Evolutionary conservation across 1,140 invertebrate genomes (phyloP), one percentile per base, ranked within the genome.

Genomic region (Drosophila pallidifrons): DNA sequence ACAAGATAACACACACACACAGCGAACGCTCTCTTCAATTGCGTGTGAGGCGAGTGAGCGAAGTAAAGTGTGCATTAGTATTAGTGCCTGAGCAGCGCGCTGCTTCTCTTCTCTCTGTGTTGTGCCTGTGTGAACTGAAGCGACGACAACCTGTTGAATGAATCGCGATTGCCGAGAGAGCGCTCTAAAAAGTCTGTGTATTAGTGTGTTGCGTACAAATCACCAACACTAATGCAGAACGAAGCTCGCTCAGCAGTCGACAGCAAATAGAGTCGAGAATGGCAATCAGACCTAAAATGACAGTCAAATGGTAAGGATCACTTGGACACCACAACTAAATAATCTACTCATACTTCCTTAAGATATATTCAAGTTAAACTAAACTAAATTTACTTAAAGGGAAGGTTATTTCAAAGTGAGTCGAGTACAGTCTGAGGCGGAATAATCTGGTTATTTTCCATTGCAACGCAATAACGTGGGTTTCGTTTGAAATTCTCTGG

Each of bases 31-130:
- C 60, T n/a, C 32, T 20, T 1, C 30, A n/a, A n/a, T n/a, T n/a
- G n/a, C n/a, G n/a, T n/a, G n/a, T n/a, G n/a, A n/a, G n/a, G 38
- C 15, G 28, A 32, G 7, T 45, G 52, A 71, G 82, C 70, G 76
- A 38, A 45, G 0, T 5, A 32, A 2, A 11, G 5, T 1, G n/a
- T 77, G 8, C 49, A 25, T 0, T 8, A 52, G 82, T 87, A 51
- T 86, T 41, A 30, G 82, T 77, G 43, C 3, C 11, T 28, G 30
- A 73, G 8, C 38, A 45, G 10, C 51, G 10, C 51, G n/a, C 7
- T 35, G 51, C 30, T 30, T 13, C 13, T 35, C 13, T 4, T 43
- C 38, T 58, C 20, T 5, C 7, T 58, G n/a, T 4, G 15, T 4
- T 43, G 16, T 58, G 20, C 4, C 1, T 58, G 38, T 4, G 32